Conservation (phyloP, 2,113 vertebrate genomes). For the Anthoscopus minutus region DNA sequence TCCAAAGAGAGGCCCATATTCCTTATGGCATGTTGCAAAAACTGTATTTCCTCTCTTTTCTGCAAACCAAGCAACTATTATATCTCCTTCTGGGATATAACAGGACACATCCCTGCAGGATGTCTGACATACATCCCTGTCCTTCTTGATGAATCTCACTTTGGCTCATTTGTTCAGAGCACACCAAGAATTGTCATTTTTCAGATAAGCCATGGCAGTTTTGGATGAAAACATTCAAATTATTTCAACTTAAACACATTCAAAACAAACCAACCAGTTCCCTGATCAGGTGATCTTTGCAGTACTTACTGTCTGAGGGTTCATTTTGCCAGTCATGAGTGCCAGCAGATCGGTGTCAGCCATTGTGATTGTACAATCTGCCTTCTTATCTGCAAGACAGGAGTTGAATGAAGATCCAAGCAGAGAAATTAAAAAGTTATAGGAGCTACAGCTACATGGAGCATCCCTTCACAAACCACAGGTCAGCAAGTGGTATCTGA, state of each 20-base stretch:
- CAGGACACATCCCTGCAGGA: background rate
- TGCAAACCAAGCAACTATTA: background rate
- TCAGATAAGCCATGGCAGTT: background rate
- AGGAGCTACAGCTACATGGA: background rate
- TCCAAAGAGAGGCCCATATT: background rate
- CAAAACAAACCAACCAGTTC: background rate
- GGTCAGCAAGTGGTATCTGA: background rate
- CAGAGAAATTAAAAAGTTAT: background rate
- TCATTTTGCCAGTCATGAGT: slow-evolving; percentile 91
- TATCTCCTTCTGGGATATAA: background rate
- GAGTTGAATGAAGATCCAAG: background rate
- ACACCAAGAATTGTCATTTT: background rate
- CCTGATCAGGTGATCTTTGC: background rate
- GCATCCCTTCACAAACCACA: background rate
- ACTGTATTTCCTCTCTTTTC: background rate
- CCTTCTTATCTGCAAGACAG: slow-evolving; percentile 77
- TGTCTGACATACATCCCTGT: background rate
- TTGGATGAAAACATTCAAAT: background rate
- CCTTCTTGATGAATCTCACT: background rate
- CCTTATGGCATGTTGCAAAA: background rate
- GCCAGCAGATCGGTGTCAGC: slow-evolving; percentile 82
- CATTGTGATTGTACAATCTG: slow-evolving; percentile 86
- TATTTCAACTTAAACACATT: background rate
- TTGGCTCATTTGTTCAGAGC: background rate
- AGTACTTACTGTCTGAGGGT: slow-evolving; percentile 86